Conservation (phyloP, 1,140 invertebrate genomes). For the Drosophila virilis region DNA sequence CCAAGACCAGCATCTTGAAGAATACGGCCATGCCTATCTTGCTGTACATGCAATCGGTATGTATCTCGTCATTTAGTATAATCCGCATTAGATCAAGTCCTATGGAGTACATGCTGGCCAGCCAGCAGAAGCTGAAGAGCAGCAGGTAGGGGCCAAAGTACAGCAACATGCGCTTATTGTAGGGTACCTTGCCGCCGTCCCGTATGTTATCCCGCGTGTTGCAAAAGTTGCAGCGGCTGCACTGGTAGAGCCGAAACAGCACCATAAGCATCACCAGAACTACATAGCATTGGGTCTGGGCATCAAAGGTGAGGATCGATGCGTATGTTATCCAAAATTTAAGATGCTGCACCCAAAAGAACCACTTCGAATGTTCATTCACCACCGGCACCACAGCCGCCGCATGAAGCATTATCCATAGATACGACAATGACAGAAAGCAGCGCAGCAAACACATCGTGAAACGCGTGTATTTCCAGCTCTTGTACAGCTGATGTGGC, state of each 20-base stretch:
- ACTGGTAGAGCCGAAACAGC: slow-evolving; percentile 3
- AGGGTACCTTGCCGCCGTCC: neutral
- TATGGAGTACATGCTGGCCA: neutral
- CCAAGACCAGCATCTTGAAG: slow-evolving; percentile 37
- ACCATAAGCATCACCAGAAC: neutral
- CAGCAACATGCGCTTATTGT: neutral
- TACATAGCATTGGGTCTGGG: neutral
- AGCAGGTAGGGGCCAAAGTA: slow-evolving; percentile 24
- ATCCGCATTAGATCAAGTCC: neutral
- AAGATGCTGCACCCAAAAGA: neutral
- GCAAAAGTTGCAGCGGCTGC: slow-evolving; percentile 20
- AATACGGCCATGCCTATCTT: slow-evolving; percentile 1
- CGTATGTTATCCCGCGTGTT: neutral
- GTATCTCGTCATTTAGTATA: too few relatives aligned
- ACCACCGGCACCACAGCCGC: slow-evolving; percentile 1
- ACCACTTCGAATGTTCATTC: neutral
- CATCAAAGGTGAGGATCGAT: slow-evolving; percentile 1
- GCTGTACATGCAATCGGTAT: neutral
- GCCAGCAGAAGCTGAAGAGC: slow-evolving; percentile 16
- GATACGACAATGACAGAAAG: neutral
- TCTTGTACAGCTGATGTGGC: neutral
- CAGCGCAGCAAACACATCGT: slow-evolving; percentile 3
- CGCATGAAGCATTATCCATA: slow-evolving; percentile 34
- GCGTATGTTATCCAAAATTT: slow-evolving; percentile 2
- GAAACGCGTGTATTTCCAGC: neutral